Percentiles rank a stretch among this genome's conserved stretches.
Evolutionary conservation across 1,140 invertebrate genomes (phyloP).

Genomic region (Epicauta chinensis): DNA sequence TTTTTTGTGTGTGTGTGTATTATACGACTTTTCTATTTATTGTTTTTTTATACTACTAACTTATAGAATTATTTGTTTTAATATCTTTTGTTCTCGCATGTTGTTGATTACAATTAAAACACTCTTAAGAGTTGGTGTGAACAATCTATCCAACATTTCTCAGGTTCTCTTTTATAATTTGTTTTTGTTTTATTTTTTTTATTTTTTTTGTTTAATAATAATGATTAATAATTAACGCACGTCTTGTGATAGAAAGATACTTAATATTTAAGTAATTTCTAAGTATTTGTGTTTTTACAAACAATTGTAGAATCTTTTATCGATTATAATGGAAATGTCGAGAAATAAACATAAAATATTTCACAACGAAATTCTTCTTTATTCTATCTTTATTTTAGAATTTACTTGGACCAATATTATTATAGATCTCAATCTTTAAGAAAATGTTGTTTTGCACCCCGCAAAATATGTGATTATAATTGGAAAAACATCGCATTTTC

Average conservation of each 20-base stretch:
- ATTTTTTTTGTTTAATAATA: neutral
- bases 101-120: neutral
- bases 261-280: constrained; percentile 40
- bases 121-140: constrained; percentile 4
- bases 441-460: constrained; percentile 15
- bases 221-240: constrained; percentile 20
- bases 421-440: constrained; percentile 11
- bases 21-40: constrained; percentile 1
- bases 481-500: neutral
- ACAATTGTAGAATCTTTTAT: constrained; percentile 30
- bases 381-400: no score
- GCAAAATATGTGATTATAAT: constrained; percentile 12
- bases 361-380: constrained; percentile 2
- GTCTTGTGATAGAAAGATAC: constrained; percentile 34
- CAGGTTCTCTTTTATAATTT: constrained; percentile 8
- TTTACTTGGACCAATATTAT: constrained; percentile 7
- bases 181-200: neutral
- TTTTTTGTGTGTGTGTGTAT: neutral
- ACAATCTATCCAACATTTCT: constrained; percentile 9
- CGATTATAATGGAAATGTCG: constrained; percentile 20
- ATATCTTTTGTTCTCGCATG: neutral
- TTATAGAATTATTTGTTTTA: no score
- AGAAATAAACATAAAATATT: constrained; percentile 4
- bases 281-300: constrained; percentile 40
- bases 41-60: constrained; percentile 1